These are phyloP conservation scores for Tetheella fluctuosa DNA, from an alignment of 2,888 invertebrate species.

Conservation along the genomic window DNA sequence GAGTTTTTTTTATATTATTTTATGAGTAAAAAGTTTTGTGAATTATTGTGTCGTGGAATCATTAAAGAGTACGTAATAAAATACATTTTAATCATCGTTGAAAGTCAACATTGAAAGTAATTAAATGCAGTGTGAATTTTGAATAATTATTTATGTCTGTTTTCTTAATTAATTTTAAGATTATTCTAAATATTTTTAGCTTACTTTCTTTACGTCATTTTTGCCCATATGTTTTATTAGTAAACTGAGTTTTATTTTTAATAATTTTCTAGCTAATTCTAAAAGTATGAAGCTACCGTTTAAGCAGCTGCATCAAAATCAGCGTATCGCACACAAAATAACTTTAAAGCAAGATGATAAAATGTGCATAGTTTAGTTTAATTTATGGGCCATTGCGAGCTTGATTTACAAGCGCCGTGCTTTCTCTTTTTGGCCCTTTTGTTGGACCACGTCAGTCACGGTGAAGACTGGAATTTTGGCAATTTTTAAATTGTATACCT, in stretches of 20 bases:
- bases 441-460: constrained; percentile 13
- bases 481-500: constrained; percentile 2
- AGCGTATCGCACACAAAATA: constrained; percentile 40
- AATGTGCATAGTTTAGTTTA: constrained; percentile 66
- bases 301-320: constrained; percentile 48
- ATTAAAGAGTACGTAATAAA: no score
- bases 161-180: no score
- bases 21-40: not conserved
- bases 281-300: not conserved
- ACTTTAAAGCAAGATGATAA: constrained; percentile 45
- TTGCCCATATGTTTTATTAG: not conserved
- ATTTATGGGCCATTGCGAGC: constrained; percentile 62
- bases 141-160: not conserved
- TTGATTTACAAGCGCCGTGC: constrained; percentile 58
- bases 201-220: no score
- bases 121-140: not conserved
- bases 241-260: no score
- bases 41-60: not conserved
- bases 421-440: constrained; percentile 42
- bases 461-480: not conserved
- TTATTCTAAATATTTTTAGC: no score
- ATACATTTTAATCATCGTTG: no score
- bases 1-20: no score
- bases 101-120: not conserved
- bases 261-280: no score